A percentile compares a stretch with the other conserved stretches of the same genome.
Evolutionary conservation across 2,797 vertebrate genomes (phyloP).

Genomic region (Peromyscus nudipes): DNA sequence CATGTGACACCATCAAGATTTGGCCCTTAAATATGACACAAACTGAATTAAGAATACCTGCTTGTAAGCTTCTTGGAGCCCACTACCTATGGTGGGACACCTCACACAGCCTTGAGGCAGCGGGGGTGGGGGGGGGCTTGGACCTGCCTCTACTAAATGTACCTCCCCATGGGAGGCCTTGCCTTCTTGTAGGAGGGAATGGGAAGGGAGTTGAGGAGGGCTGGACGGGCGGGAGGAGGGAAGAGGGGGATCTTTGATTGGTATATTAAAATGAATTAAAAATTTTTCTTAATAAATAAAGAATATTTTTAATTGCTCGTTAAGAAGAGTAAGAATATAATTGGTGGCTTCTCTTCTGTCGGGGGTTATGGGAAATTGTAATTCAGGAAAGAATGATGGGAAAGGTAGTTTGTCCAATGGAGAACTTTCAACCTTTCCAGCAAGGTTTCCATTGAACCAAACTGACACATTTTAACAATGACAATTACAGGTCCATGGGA

Average conservation of each 20-base stretch:
- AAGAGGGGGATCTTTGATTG: too few relatives aligned
- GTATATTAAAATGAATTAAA: too few relatives aligned
- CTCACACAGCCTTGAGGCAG: too few relatives aligned
- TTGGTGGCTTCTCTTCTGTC: conserved; percentile 78
- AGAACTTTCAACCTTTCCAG: conserved; percentile 82
- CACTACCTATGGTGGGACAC: too few relatives aligned
- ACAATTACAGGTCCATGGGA: conserved; percentile 83
- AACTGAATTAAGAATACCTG: conserved; percentile 78
- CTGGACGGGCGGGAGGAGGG: too few relatives aligned
- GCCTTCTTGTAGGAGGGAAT: too few relatives aligned
- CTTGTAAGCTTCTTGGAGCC: background rate
- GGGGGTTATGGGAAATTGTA: conserved; percentile 84
- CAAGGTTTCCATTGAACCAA: conserved; percentile 83
- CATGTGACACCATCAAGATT: conserved; percentile 66
- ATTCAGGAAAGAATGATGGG: conserved; percentile 82
- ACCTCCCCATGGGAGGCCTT: too few relatives aligned
- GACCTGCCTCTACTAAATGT: too few relatives aligned
- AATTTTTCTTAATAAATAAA: too few relatives aligned
- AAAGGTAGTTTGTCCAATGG: conserved; percentile 84
- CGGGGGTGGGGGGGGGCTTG: too few relatives aligned
- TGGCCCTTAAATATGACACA: conserved; percentile 76
- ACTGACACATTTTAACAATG: conserved; percentile 81
- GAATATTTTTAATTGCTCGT: background rate
- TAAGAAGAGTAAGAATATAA: conserved; percentile 79
- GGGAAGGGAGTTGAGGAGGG: too few relatives aligned